Percentiles rank a stretch among this genome's conserved stretches.
Evolutionary conservation across 2,113 vertebrate species (phyloP).

Genomic region (Ptyas mucosa): DNA sequence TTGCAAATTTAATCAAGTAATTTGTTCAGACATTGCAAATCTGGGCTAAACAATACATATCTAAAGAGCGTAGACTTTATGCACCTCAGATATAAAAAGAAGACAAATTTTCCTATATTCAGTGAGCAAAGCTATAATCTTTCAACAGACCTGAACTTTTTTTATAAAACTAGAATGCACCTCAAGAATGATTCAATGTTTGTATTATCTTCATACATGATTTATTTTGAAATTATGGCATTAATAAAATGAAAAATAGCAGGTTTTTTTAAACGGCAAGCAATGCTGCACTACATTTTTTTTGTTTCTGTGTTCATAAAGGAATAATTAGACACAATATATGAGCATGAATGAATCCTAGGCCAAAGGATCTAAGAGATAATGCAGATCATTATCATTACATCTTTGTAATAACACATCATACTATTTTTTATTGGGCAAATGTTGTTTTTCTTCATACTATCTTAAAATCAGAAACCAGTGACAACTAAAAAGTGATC

Average conservation of each 20-base stretch:
- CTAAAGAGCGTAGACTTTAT: background rate
- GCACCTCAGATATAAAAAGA: background rate
- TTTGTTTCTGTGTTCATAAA: background rate
- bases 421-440: background rate
- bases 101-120: background rate
- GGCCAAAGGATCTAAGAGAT: background rate
- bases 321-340: background rate
- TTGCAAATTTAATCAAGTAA: background rate
- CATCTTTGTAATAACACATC: no score
- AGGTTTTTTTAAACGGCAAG: background rate
- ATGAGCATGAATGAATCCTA: background rate
- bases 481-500: background rate
- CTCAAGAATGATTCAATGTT: rapidly evolving
- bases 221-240: background rate
- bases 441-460: background rate
- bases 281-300: background rate
- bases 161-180: background rate
- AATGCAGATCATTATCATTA: background rate
- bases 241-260: background rate
- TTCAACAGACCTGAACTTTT: background rate
- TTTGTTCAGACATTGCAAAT: background rate
- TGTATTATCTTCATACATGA: background rate
- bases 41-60: background rate
- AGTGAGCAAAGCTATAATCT: background rate
- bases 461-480: slow-evolving; percentile 1